Evolutionary conservation across 2,113 vertebrate species (phyloP).

Genomic region (Elachura formosa): DNA sequence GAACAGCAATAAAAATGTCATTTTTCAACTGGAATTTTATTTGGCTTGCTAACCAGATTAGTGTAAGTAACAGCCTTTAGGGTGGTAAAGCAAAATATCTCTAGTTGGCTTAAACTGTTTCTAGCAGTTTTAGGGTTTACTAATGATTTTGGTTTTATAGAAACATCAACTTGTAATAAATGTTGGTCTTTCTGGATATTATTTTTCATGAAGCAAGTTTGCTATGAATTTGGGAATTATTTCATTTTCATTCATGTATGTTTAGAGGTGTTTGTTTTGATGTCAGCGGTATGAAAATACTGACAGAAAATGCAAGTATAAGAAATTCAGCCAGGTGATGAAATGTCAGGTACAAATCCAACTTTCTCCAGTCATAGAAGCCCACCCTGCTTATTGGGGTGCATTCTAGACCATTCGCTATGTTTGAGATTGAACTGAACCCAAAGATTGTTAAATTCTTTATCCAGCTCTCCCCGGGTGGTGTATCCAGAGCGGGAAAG

Average conservation of each 20-base stretch:
- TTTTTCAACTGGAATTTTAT: background rate
- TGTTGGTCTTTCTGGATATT: background rate
- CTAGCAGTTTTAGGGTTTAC: background rate
- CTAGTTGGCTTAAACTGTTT: background rate
- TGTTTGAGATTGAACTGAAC: no score
- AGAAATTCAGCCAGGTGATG: background rate
- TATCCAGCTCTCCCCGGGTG: background rate
- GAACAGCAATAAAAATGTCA: background rate
- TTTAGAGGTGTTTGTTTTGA: background rate
- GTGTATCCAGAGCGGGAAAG: background rate
- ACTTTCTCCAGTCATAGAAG: background rate
- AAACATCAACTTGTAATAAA: background rate
- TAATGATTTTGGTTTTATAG: background rate
- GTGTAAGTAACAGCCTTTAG: background rate
- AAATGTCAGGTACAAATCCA: background rate
- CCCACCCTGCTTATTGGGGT: background rate
- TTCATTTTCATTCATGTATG: background rate
- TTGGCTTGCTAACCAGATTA: background rate
- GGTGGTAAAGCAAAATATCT: background rate
- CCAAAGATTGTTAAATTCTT: background rate
- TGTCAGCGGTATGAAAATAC: background rate
- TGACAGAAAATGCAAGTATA: background rate
- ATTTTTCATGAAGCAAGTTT: background rate
- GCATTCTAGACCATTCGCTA: background rate
- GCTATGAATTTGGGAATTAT: background rate